Base-by-base conservation (phyloP, 2,797 vertebrate genomes). In the Cuniculus paca region DNA sequence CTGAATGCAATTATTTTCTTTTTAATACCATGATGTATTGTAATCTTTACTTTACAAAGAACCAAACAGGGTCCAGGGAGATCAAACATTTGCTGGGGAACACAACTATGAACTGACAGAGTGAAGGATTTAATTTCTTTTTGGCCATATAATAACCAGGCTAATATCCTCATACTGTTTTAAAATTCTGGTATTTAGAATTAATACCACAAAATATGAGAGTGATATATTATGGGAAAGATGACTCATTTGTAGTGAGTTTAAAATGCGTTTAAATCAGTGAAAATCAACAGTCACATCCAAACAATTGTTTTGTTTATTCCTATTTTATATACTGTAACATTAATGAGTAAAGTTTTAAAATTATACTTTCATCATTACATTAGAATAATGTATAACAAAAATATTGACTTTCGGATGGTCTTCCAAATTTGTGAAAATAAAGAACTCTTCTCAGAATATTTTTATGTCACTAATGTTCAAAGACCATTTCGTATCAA, bases 341-440 rank as follows among this genome's bases (percentile, higher is more conserved):
- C 4, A 72, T 36, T 65, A 96, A 74, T 5, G 88, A 86, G 34
- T 48, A 92, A 34, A 74, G 17, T 48, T 97, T 88, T 79, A 60
- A 94, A 88, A 70, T 95, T 87, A 65, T 42, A 77, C 14, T 36
- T 89, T 77, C 79, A 89, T 83, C 13, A 4, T 54, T 92, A 85
- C 11, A 81, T 70, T 87, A 95, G 19, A 92, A 86, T 81, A 95
- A 74, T 79, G 82, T 78, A n/a, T 24, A 85, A 92, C 77, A 78
- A 93, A 96, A 95, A 31, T 83, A 54, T 84, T 26, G 28, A 22
- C 17, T 91, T 77, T 86, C 86, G 95, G 84, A 11, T 4, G 86
- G 19, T 60, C 11, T 92, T 96, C 36, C 4, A 74, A 83, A 52
- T 93, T 96, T 95, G 70, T 91, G 31, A 88, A 93, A 95, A 92